phyloP scores from a whole-genome alignment of 2,113 vertebrate genomes.

The Laticauda colubrina region DNA sequence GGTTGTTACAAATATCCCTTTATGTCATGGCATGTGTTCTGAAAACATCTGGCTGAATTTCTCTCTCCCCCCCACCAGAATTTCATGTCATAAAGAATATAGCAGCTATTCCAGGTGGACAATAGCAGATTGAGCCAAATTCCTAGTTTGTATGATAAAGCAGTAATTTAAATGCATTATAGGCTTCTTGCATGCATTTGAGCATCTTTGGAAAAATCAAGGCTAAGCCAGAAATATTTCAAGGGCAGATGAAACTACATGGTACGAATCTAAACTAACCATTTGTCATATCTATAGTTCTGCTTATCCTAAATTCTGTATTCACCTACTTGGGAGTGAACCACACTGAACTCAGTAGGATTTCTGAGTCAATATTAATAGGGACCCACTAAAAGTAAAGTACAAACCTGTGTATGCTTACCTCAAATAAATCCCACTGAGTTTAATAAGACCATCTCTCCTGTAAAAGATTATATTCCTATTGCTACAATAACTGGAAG shows the following conservation, averaged over 20 bases:
- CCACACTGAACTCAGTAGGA: background rate
- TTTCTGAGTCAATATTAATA: background rate
- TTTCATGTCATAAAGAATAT: background rate
- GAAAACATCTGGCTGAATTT: slow-evolving; percentile 3
- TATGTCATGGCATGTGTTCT: background rate
- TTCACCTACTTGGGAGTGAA: background rate
- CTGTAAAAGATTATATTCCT: background rate
- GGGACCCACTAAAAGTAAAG: background rate
- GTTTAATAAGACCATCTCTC: background rate
- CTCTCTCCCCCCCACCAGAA: background rate
- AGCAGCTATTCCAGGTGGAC: background rate
- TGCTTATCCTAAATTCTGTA: background rate
- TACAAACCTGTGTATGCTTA: background rate
- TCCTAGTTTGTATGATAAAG: background rate
- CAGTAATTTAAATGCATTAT: background rate
- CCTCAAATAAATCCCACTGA: background rate
- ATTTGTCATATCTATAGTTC: background rate
- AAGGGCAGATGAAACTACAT: background rate
- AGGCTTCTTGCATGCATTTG: background rate
- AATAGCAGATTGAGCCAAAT: background rate
- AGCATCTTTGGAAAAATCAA: background rate
- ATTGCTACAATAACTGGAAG: background rate
- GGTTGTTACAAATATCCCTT: background rate
- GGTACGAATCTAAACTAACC: background rate
- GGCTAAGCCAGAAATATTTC: background rate